Conservation (phyloP, 2,888 invertebrate genomes). For the Lasioglossum oenotherae region DNA sequence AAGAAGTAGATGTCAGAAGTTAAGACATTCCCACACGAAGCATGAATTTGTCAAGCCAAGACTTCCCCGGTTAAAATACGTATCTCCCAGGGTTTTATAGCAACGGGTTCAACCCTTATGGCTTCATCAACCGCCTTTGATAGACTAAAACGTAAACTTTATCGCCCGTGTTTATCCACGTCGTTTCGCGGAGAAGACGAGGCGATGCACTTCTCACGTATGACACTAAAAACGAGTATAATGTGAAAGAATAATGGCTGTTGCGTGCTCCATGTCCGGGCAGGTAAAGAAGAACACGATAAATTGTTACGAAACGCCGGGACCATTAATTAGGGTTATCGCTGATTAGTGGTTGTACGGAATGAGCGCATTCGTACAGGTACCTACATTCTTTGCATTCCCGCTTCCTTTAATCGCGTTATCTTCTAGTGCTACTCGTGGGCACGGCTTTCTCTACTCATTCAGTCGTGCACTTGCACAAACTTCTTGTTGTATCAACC, state of each 20-base stretch:
- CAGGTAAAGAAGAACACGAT: not conserved
- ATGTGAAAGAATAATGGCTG: not conserved
- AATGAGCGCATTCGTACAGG: not conserved
- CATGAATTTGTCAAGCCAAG: not conserved
- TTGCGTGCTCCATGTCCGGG: not conserved
- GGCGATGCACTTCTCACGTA: not conserved
- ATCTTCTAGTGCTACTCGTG: not conserved
- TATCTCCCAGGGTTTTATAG: no score
- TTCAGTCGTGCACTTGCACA: not conserved
- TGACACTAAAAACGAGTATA: not conserved
- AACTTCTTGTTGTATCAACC: not conserved
- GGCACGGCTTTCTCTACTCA: not conserved
- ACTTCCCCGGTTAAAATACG: not conserved
- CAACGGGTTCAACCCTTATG: not conserved
- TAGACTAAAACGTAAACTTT: conserved; percentile 7
- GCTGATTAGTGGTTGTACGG: not conserved
- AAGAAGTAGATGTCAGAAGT: not conserved
- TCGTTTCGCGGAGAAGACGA: not conserved
- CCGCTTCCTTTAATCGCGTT: not conserved
- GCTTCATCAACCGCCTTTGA: not conserved
- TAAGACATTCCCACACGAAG: not conserved
- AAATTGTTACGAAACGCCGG: not conserved
- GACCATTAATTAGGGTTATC: not conserved
- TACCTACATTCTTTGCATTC: not conserved
- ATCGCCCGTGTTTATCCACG: not conserved